A percentile compares a stretch with the other conserved stretches of the same genome.
These are phyloP conservation scores for Hypomesus transpacificus DNA, from an alignment of 2,113 vertebrate species.

Conservation along the genomic window DNA sequence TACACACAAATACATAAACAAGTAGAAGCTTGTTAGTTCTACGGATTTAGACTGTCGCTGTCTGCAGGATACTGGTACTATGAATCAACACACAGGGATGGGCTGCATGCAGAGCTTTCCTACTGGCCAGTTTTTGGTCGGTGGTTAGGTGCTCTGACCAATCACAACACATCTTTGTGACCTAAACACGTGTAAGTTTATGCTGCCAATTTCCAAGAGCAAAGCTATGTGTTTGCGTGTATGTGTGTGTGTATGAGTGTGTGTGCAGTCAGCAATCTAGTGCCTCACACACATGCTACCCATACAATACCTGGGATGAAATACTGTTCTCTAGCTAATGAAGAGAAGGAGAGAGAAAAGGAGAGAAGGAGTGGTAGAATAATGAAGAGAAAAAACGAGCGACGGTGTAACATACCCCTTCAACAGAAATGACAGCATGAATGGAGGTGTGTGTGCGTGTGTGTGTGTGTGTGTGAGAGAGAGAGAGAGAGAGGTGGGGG, in stretches of 20 bases:
- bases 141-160: slow-evolving; percentile 6
- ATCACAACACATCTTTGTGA: no score
- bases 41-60: no score
- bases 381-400: slow-evolving; percentile 61
- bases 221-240: slow-evolving; percentile 14
- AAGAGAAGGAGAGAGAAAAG: slow-evolving; percentile 68
- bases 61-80: not conserved
- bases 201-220: not conserved
- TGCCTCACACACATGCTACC: slow-evolving; percentile 40
- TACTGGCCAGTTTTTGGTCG: not conserved
- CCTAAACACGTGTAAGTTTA: no score
- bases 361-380: slow-evolving; percentile 64
- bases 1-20: slow-evolving; percentile 8
- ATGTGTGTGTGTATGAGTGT: not conserved
- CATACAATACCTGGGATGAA: slow-evolving; percentile 96
- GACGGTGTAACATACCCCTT: slow-evolving; percentile 44
- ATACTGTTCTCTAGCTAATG: slow-evolving; percentile 99
- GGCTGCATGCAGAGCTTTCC: slow-evolving; percentile 74
- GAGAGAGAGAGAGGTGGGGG: slow-evolving; percentile 11
- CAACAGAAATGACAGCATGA: slow-evolving; percentile 50
- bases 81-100: slow-evolving; percentile 25
- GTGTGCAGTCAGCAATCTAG: slow-evolving; percentile 26
- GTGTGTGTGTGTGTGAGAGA: slow-evolving; percentile 1
- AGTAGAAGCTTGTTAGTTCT: no score
- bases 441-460: slow-evolving; percentile 2